These are phyloP conservation scores for Ivindomyrus marchei DNA, from an alignment of 2,113 vertebrate genomes.

Conservation along the genomic window DNA sequence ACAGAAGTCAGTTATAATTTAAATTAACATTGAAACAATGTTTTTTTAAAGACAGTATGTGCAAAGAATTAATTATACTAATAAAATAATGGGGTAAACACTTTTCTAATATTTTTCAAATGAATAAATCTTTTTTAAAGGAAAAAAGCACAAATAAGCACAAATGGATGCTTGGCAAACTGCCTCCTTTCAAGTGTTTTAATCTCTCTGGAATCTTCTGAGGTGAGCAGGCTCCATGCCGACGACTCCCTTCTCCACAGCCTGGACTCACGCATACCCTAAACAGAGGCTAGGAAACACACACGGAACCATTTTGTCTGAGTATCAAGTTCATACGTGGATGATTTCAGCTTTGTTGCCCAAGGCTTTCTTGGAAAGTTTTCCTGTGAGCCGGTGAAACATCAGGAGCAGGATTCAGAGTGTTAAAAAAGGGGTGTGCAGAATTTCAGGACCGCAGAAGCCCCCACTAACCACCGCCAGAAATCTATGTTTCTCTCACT, in stretches of 20 bases:
- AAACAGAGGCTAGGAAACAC: not conserved
- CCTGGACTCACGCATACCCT: not conserved
- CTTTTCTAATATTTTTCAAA: not conserved
- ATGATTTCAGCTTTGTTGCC: not conserved
- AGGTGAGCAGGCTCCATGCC: not conserved
- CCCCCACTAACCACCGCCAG: not conserved
- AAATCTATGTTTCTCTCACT: conserved; percentile 38
- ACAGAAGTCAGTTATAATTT: not conserved
- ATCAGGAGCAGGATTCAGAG: not conserved
- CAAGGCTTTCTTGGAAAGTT: not conserved
- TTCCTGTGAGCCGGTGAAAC: not conserved
- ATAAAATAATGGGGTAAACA: not conserved
- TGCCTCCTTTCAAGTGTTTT: not conserved
- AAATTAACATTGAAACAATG: not conserved
- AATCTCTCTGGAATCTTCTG: not conserved
- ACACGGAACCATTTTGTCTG: conserved; percentile 64
- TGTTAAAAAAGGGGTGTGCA: not conserved
- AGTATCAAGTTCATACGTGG: conserved; percentile 53
- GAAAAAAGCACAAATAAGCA: not conserved
- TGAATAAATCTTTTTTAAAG: not conserved
- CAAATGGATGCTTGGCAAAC: not conserved
- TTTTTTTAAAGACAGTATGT: not conserved
- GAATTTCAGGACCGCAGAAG: not conserved
- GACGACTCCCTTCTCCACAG: not conserved
- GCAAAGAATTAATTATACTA: not conserved